These are phyloP conservation scores for Tragelaphus imberbis DNA, from an alignment of 2,113 vertebrate genomes.

Conservation along the genomic window DNA sequence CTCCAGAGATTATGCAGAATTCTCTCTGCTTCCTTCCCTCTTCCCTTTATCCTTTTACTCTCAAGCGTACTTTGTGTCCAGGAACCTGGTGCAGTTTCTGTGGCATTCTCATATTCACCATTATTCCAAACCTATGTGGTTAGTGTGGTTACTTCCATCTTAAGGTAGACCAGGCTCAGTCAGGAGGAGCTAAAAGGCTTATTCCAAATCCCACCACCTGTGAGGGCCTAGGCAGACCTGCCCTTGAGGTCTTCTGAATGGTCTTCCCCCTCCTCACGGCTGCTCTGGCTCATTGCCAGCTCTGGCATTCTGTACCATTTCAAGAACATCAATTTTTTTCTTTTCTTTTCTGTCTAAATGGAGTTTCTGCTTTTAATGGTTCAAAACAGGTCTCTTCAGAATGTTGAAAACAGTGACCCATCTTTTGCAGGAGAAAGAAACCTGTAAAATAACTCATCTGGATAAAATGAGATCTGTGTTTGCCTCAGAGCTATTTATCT, in stretches of 20 bases:
- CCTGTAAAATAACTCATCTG: neutral
- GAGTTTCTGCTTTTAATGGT: neutral
- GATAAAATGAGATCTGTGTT: neutral
- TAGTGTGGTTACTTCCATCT: neutral
- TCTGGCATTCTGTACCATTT: neutral
- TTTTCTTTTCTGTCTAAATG: neutral
- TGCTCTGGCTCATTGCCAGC: neutral
- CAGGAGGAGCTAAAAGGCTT: neutral
- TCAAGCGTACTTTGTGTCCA: neutral
- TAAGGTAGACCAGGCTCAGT: neutral
- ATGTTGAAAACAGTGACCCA: neutral
- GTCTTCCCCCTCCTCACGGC: neutral
- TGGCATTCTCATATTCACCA: neutral
- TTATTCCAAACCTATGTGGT: neutral
- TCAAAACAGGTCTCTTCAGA: neutral
- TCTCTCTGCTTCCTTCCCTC: neutral
- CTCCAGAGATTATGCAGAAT: neutral
- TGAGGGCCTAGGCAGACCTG: neutral
- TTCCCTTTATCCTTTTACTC: neutral
- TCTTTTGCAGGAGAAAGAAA: conserved; percentile 12
- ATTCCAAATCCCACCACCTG: neutral
- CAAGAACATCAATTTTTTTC: neutral
- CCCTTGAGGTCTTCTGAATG: neutral
- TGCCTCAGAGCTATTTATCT: neutral
- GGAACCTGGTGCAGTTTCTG: neutral